These are phyloP conservation scores for Marmota monax DNA, from an alignment of 2,113 vertebrate genomes.

Conservation along the genomic window DNA sequence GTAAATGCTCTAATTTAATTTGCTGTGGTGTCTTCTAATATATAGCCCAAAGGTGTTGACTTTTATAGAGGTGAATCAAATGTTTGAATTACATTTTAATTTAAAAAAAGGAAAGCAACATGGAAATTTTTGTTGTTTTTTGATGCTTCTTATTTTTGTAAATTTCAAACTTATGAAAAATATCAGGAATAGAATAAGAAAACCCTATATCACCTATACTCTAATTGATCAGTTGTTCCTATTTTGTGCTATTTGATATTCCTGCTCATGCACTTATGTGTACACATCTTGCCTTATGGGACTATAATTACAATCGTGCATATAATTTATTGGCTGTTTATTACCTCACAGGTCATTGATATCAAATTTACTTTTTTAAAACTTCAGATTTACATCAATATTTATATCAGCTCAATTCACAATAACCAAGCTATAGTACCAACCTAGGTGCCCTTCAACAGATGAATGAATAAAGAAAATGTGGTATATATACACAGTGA, in stretches of 20 bases:
- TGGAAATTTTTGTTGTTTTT: not conserved
- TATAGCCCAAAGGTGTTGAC: constrained; percentile 11
- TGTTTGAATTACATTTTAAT: not conserved
- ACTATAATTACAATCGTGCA: not conserved
- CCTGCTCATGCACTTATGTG: not conserved
- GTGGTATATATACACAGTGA: too few relatives aligned
- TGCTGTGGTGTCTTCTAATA: constrained; percentile 45
- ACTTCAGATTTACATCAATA: not conserved
- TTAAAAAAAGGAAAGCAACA: constrained; percentile 23
- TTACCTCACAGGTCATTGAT: not conserved
- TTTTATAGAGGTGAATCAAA: constrained; percentile 53
- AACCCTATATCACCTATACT: not conserved
- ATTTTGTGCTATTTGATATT: not conserved
- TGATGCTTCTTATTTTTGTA: not conserved
- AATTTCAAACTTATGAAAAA: constrained; percentile 18
- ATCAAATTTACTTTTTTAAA: not conserved
- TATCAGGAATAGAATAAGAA: not conserved
- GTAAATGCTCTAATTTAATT: constrained; percentile 57
- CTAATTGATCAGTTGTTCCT: not conserved
- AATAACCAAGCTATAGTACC: too few relatives aligned
- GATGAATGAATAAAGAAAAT: too few relatives aligned
- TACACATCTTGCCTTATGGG: not conserved
- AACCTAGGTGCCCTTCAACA: too few relatives aligned
- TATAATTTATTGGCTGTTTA: not conserved
- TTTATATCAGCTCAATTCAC: too few relatives aligned